Conservation (phyloP, 2,113 vertebrate species). For the Leptodactylus fuscus region DNA sequence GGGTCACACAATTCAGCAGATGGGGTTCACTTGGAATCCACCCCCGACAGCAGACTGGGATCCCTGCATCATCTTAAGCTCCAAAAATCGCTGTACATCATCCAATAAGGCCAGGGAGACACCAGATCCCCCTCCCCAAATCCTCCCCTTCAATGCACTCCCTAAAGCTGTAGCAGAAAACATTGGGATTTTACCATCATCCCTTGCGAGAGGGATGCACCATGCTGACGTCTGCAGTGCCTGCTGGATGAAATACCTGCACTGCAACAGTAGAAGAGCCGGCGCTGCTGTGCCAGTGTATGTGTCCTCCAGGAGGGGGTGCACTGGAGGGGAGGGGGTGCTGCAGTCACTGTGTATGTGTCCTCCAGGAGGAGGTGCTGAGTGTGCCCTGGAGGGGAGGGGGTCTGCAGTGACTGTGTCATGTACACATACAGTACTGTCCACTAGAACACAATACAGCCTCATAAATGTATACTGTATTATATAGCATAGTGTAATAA, state of each 20-base stretch:
- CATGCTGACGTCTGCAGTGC: conserved; percentile 49
- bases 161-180: conserved; percentile 39
- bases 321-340: no score
- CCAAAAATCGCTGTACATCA: conserved; percentile 15
- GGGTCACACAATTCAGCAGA: not conserved
- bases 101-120: conserved; percentile 11
- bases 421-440: no score
- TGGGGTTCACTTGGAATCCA: conserved; percentile 11
- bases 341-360: no score
- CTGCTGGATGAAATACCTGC: conserved; percentile 48
- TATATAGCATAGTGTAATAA: no score
- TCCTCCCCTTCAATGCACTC: conserved; percentile 14
- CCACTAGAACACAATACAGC: no score
- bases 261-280: conserved; percentile 39
- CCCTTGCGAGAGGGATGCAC: conserved; percentile 54
- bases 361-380: no score
- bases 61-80: conserved; percentile 13
- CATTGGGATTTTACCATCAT: conserved; percentile 58
- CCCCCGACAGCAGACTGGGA: not conserved
- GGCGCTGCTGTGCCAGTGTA: not conserved
- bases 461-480: no score
- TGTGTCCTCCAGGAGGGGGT: no score
- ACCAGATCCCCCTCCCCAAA: conserved; percentile 36
- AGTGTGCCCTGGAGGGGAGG: no score
- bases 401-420: no score